These are phyloP conservation scores for Agrochola macilenta DNA, from an alignment of 2,888 invertebrate species.

Conservation along the genomic window DNA sequence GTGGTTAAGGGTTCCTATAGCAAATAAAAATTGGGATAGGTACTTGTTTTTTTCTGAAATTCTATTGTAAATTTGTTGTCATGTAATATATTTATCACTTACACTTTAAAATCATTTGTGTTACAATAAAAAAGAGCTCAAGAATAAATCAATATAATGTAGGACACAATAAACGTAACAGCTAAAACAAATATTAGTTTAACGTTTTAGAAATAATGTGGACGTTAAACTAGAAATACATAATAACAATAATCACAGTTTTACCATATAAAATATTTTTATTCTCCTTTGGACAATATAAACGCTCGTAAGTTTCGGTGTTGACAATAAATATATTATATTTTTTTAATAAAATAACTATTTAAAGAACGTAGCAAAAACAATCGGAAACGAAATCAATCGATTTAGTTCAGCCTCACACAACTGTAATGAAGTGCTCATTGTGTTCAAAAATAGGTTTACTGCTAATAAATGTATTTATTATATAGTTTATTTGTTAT, in stretches of 20 bases:
- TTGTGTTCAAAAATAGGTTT: slow-evolving; percentile 54
- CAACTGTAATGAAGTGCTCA: slow-evolving; percentile 55
- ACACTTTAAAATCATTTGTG: slow-evolving; percentile 12
- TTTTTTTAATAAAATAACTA: slow-evolving; percentile 25
- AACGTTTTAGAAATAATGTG: slow-evolving; percentile 29
- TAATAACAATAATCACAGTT: slow-evolving; percentile 21
- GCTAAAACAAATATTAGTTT: slow-evolving; percentile 8
- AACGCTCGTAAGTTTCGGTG: slow-evolving; percentile 45
- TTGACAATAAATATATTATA: slow-evolving; percentile 44
- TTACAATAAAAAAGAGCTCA: slow-evolving; percentile 20
- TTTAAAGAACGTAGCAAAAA: slow-evolving; percentile 59
- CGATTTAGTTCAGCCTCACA: slow-evolving; percentile 61
- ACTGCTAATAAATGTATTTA: slow-evolving; percentile 24
- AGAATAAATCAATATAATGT: slow-evolving; percentile 10
- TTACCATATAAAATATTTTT: slow-evolving; percentile 26
- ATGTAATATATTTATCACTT: slow-evolving; percentile 8
- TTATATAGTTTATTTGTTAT: slow-evolving; percentile 1
- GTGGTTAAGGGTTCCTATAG: slow-evolving; percentile 38
- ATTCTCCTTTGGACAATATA: slow-evolving; percentile 20
- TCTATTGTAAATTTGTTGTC: background rate
- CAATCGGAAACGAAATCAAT: slow-evolving; percentile 64
- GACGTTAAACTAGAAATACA: slow-evolving; percentile 33
- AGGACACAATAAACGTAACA: background rate
- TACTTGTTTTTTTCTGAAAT: slow-evolving; percentile 19
- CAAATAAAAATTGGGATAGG: slow-evolving; percentile 26